A percentile compares a stretch with the other conserved stretches of the same genome.
Evolutionary conservation across 2,888 invertebrate genomes (phyloP).

Genomic region (Melolontha melolontha): DNA sequence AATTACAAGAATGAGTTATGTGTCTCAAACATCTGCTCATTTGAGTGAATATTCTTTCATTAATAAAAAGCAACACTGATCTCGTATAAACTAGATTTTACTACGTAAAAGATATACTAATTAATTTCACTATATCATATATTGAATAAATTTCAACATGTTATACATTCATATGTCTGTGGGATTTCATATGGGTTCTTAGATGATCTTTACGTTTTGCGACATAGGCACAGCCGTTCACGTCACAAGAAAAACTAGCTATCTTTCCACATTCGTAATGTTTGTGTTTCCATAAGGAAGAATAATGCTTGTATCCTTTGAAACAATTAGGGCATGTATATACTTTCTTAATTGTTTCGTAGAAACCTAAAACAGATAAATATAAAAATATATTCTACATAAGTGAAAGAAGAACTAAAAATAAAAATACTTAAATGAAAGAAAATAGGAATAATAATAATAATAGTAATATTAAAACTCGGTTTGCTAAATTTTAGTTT

Average conservation of each 20-base stretch:
- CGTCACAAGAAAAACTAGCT: conserved; percentile 33
- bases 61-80: too few species aligned
- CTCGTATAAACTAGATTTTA: too few species aligned
- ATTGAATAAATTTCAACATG: neutral
- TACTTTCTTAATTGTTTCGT: conserved; percentile 6
- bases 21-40: too few species aligned
- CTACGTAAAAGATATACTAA: too few species aligned
- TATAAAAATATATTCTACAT: conserved; percentile 9
- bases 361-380: conserved; percentile 27
- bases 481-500: too few species aligned
- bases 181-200: conserved; percentile 22
- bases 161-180: conserved; percentile 12
- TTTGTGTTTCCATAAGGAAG: conserved; percentile 39
- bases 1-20: too few species aligned
- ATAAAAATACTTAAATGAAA: neutral
- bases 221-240: conserved; percentile 33
- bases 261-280: conserved; percentile 43
- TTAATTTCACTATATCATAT: too few species aligned
- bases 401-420: neutral
- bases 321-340: conserved; percentile 25
- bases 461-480: too few species aligned
- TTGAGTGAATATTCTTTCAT: too few species aligned
- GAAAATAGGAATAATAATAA: too few species aligned
- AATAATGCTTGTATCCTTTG: conserved; percentile 37
- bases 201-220: conserved; percentile 33